A percentile compares a stretch with the other conserved stretches of the same genome.
Evolutionary conservation across 2,888 invertebrate genomes (phyloP).

Genomic region (Leptothorax acervorum): DNA sequence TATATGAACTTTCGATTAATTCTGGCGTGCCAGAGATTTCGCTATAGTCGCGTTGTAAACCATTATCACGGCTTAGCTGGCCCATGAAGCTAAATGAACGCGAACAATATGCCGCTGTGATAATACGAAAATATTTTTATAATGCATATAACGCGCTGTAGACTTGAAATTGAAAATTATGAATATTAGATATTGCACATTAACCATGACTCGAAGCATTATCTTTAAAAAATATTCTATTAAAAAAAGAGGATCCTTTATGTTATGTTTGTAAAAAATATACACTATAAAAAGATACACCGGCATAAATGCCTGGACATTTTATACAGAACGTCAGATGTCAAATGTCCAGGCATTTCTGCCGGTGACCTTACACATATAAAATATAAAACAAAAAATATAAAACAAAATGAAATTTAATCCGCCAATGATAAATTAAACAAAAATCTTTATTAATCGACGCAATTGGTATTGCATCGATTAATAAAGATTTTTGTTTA

Average conservation of each 20-base stretch:
- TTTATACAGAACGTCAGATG: too few relatives aligned
- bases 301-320: too few relatives aligned
- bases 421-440: too few relatives aligned
- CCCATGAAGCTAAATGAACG: slow-evolving; percentile 41
- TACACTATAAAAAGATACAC: neutral
- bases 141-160: neutral
- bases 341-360: too few relatives aligned
- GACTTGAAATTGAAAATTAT: slow-evolving; percentile 25
- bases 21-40: slow-evolving; percentile 56
- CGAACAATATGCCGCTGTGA: slow-evolving; percentile 25
- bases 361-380: too few relatives aligned
- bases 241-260: neutral
- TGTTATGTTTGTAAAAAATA: neutral
- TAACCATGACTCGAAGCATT: neutral
- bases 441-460: too few relatives aligned
- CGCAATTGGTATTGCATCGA: too few relatives aligned
- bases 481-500: too few relatives aligned
- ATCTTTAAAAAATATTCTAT: neutral
- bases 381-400: neutral
- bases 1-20: slow-evolving; percentile 65
- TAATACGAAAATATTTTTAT: slow-evolving; percentile 48
- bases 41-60: slow-evolving; percentile 24
- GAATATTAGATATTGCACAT: slow-evolving; percentile 5
- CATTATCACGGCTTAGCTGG: slow-evolving; percentile 28
- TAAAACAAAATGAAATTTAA: too few relatives aligned